These are phyloP conservation scores for Diloba caeruleocephala DNA, from an alignment of 2,888 invertebrate genomes.

Conservation along the genomic window DNA sequence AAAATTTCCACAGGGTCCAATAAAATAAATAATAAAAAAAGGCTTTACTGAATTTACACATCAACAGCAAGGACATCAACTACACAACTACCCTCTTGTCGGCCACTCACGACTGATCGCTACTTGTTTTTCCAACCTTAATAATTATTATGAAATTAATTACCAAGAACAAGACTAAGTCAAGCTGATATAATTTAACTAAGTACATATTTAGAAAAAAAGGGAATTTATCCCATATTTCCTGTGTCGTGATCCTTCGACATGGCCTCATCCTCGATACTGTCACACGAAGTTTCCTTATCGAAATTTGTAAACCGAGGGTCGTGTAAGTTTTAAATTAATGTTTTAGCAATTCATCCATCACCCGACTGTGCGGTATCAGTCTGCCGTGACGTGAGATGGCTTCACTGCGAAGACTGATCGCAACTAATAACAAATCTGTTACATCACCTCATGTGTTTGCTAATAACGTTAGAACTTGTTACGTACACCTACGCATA, in stretches of 20 bases:
- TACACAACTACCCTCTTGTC: no score
- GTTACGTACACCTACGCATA: slow-evolving; percentile 43
- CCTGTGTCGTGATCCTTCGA: background rate
- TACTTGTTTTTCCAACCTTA: no score
- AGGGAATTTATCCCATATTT: no score
- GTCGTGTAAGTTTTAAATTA: slow-evolving; percentile 70
- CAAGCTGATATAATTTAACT: no score
- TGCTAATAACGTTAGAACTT: slow-evolving; percentile 44
- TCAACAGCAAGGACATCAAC: no score
- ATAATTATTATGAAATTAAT: no score
- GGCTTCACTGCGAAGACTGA: slow-evolving; percentile 59
- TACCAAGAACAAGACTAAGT: no score
- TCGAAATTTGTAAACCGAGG: slow-evolving; percentile 60
- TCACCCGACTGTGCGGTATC: slow-evolving; percentile 60
- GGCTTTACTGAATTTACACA: no score
- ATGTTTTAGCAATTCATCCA: slow-evolving; percentile 66
- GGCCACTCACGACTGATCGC: no score
- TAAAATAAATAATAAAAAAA: no score
- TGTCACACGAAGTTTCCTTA: slow-evolving; percentile 52
- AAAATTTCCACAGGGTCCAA: no score
- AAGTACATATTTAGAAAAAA: background rate
- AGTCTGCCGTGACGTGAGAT: slow-evolving; percentile 63
- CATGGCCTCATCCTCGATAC: slow-evolving; percentile 12
- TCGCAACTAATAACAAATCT: slow-evolving; percentile 59
- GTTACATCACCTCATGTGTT: slow-evolving; percentile 50